Conservation (phyloP, 2,113 vertebrate species). For the Progne subis region DNA sequence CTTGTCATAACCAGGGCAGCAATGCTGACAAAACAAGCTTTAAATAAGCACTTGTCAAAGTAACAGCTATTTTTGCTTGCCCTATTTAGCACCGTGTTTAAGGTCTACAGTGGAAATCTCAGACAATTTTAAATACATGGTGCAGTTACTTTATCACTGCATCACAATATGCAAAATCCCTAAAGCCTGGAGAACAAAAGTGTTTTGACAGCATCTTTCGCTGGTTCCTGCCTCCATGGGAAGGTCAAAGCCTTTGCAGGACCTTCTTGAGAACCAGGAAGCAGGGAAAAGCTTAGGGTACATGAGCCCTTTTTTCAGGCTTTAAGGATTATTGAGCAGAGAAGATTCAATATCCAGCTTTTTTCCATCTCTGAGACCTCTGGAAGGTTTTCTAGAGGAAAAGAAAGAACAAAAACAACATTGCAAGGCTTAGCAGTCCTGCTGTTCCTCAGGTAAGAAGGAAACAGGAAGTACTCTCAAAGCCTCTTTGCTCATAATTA, state of each 20-base stretch:
- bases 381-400: not conserved
- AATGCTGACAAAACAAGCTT: constrained; percentile 67
- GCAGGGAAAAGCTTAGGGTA: not conserved
- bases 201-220: not conserved
- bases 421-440: not conserved
- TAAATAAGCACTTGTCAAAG: constrained; percentile 69
- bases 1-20: constrained; percentile 63
- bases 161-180: not conserved
- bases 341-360: not conserved
- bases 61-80: constrained; percentile 69
- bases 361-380: not conserved
- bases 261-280: not conserved
- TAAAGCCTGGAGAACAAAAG: not conserved
- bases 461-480: not conserved
- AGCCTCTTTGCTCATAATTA: not conserved
- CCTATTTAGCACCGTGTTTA: constrained; percentile 51
- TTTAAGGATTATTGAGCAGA: not conserved
- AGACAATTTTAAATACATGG: constrained; percentile 41
- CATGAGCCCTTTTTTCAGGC: not conserved
- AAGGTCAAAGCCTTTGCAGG: not conserved
- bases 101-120: constrained; percentile 48
- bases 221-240: not conserved
- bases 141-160: constrained; percentile 21
- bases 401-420: not conserved
- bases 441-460: not conserved